These are phyloP conservation scores for Zophobas morio DNA, from an alignment of 1,140 invertebrate species.

Conservation along the genomic window DNA sequence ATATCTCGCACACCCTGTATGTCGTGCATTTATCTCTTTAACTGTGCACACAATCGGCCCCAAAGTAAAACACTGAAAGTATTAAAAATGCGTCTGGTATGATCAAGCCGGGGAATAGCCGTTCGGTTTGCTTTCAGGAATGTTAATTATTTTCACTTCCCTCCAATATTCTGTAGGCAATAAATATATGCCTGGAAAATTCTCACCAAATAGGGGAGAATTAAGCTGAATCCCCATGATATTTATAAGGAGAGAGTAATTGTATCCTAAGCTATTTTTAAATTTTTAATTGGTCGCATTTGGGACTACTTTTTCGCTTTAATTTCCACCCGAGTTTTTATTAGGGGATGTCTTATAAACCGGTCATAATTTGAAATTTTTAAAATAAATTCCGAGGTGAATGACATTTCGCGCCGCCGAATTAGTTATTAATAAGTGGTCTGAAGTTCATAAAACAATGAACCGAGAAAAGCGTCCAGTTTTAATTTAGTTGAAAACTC, in stretches of 20 bases:
- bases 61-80: too few relatives aligned
- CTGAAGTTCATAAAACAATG: too few relatives aligned
- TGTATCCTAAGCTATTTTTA: slow-evolving; percentile 32
- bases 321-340: slow-evolving; percentile 4
- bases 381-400: too few relatives aligned
- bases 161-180: slow-evolving; percentile 19
- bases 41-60: too few relatives aligned
- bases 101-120: slow-evolving; percentile 7
- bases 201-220: slow-evolving; percentile 23
- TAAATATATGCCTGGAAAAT: slow-evolving; percentile 28
- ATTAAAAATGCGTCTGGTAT: not conserved
- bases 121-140: slow-evolving; percentile 7
- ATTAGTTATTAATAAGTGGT: too few relatives aligned
- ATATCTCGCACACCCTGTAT: too few relatives aligned
- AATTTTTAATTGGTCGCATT: slow-evolving; percentile 38
- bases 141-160: slow-evolving; percentile 31
- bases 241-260: slow-evolving; percentile 23
- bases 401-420: too few relatives aligned
- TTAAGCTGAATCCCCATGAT: slow-evolving; percentile 15
- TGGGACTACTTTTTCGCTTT: slow-evolving; percentile 15
- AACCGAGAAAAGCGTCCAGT: too few relatives aligned
- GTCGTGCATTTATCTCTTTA: too few relatives aligned
- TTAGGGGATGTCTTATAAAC: not conserved
- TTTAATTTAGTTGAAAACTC: too few relatives aligned
- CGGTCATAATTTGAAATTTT: not conserved